A percentile compares a stretch with the other conserved stretches of the same genome.
These are phyloP conservation scores for Belgica antarctica DNA, from an alignment of 2,888 invertebrate genomes.

Conservation along the genomic window DNA sequence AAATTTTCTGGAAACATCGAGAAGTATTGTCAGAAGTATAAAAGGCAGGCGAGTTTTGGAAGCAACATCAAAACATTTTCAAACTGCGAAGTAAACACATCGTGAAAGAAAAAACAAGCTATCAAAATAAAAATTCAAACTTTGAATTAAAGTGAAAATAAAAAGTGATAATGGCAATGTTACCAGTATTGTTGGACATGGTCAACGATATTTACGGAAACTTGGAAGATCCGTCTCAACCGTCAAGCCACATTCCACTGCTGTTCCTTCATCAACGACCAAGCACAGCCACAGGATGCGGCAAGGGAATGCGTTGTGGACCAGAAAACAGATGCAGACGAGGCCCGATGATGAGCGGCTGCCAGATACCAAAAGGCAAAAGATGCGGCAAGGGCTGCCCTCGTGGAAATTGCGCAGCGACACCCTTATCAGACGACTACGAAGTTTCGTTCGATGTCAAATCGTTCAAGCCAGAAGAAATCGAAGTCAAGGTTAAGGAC, in stretches of 20 bases:
- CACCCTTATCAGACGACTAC: not conserved
- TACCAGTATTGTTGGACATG: constrained; percentile 37
- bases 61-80: not conserved
- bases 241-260: not conserved
- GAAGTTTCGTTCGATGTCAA: not conserved
- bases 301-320: no score
- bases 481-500: constrained; percentile 27
- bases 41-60: not conserved
- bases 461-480: constrained; percentile 34
- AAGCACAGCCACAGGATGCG: no score
- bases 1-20: constrained; percentile 16
- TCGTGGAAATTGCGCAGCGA: not conserved
- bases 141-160: constrained; percentile 22
- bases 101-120: not conserved
- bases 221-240: not conserved
- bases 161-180: constrained; percentile 25
- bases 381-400: not conserved
- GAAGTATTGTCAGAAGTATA: constrained; percentile 1
- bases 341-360: not conserved
- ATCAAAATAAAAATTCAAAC: not conserved
- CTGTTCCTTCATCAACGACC: not conserved
- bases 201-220: constrained; percentile 21
- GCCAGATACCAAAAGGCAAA: no score
- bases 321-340: not conserved
- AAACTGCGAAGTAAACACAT: constrained; percentile 27